Evolutionary conservation across 2,797 vertebrate species (phyloP).

Genomic region (Stomatorhinus walkeri): DNA sequence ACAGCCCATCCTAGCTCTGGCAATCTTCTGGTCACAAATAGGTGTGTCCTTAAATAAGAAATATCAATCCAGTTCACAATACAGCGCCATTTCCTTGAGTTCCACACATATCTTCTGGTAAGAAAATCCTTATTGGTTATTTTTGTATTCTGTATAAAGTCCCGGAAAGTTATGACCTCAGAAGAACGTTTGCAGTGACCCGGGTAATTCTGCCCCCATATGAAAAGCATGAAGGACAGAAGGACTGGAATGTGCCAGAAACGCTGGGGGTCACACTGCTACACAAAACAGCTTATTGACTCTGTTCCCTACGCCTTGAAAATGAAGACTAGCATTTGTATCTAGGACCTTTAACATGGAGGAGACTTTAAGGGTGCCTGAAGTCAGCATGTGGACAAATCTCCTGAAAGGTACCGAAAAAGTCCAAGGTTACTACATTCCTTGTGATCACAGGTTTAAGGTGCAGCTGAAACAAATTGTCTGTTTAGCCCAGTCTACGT

Average conservation of each 20-base stretch:
- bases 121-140: not conserved
- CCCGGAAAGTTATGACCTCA: not conserved
- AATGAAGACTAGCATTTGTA: not conserved
- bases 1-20: not conserved
- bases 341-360: slow-evolving; percentile 2
- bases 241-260: not conserved
- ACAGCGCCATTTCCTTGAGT: not conserved
- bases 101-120: not conserved
- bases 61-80: not conserved
- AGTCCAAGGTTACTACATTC: not conserved
- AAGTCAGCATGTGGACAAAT: not conserved
- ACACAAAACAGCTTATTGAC: not conserved
- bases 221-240: not conserved
- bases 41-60: not conserved
- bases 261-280: not conserved
- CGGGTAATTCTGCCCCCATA: not conserved
- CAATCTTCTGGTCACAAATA: not conserved
- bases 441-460: not conserved
- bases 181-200: not conserved
- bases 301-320: not conserved
- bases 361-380: not conserved
- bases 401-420: not conserved
- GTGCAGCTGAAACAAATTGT: not conserved
- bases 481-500: not conserved
- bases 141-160: not conserved